phyloP scores from a whole-genome alignment of 2,797 vertebrate genomes.

The Carcharodon carcharias region DNA sequence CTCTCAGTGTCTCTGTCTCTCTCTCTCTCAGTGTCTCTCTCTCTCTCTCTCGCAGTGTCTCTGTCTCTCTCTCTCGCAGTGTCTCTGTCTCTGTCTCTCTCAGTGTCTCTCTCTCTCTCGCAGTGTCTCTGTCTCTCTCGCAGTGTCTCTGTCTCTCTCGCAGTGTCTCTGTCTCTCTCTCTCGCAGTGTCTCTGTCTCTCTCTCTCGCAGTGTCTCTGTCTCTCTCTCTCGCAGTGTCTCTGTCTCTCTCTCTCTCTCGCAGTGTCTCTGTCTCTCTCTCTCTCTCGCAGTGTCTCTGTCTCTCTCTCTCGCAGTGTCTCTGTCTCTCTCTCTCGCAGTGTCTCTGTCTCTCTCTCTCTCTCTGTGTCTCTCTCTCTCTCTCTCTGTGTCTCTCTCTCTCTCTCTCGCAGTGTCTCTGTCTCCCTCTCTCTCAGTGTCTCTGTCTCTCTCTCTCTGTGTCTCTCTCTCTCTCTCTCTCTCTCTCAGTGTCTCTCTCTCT shows the following conservation, averaged over 20 bases:
- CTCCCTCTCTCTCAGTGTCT: too few species aligned
- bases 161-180: too few species aligned
- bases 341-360: not conserved
- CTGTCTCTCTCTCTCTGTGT: too few species aligned
- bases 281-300: too few species aligned
- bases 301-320: not conserved
- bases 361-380: not conserved
- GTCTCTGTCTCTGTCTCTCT: not conserved
- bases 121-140: too few species aligned
- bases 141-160: not conserved
- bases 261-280: too few species aligned
- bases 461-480: not conserved
- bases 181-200: too few species aligned
- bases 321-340: not conserved
- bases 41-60: not conserved
- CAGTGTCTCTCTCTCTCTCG: not conserved
- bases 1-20: too few species aligned
- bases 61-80: not conserved
- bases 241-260: too few species aligned
- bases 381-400: not conserved
- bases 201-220: not conserved
- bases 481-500: not conserved
- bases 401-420: too few species aligned
- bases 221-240: not conserved
- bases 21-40: not conserved